These are phyloP conservation scores for Thermophis baileyi DNA, from an alignment of 2,113 vertebrate genomes.

Conservation along the genomic window DNA sequence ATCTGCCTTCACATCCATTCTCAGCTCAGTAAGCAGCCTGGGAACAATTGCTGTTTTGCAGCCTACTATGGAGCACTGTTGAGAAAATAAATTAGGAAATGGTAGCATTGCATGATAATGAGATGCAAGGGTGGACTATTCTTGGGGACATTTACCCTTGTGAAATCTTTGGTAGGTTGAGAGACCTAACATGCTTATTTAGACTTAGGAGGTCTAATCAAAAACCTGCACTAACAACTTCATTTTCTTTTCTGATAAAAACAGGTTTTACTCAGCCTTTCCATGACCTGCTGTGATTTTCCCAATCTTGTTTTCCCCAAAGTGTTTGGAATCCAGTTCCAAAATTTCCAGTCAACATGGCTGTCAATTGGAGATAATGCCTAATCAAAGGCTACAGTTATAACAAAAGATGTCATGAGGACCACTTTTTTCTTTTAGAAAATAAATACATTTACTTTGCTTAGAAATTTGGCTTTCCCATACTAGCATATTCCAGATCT, in stretches of 20 bases:
- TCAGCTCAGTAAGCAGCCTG: background rate
- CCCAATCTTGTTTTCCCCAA: background rate
- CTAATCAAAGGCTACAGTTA: background rate
- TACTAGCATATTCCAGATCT: conserved; percentile 27
- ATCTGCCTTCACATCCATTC: background rate
- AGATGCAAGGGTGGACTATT: background rate
- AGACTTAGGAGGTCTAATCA: conserved; percentile 21
- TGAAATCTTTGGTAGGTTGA: background rate
- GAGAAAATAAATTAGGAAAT: background rate
- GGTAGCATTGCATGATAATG: background rate
- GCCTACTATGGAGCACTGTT: background rate
- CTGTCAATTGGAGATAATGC: background rate
- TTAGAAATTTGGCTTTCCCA: conserved; percentile 12
- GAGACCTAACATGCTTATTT: no score
- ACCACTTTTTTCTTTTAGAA: background rate
- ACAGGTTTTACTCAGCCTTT: background rate
- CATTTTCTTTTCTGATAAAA: background rate
- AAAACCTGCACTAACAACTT: conserved; percentile 11
- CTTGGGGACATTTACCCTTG: background rate
- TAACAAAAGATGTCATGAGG: conserved; percentile 29
- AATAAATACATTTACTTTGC: conserved; percentile 26
- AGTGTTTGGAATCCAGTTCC: background rate
- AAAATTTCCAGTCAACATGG: background rate
- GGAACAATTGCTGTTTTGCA: background rate
- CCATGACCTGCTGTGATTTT: background rate